A percentile compares a stretch with the other conserved stretches of the same genome.
These are phyloP conservation scores for Megastigmus dorsalis DNA, from an alignment of 2,888 invertebrate genomes.

Conservation along the genomic window DNA sequence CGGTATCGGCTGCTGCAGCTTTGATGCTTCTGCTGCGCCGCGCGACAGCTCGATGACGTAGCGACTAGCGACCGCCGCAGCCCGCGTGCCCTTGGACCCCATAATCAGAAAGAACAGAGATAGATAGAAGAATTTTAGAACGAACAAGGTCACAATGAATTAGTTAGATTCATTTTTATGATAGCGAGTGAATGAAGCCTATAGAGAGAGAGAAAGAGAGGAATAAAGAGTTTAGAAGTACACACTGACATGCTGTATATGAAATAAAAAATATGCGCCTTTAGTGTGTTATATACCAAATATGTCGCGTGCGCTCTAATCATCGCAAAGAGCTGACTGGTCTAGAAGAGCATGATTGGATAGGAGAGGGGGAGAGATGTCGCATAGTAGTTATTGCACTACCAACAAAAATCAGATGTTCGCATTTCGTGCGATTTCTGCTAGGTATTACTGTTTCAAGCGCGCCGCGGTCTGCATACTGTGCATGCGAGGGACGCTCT, in stretches of 20 bases:
- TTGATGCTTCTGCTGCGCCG: no score
- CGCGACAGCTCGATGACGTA: no score
- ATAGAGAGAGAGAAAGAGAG: neutral
- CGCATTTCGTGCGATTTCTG: neutral
- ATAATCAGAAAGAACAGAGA: neutral
- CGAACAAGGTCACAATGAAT: no score
- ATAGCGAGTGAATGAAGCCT: neutral
- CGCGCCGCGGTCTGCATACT: no score
- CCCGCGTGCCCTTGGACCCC: neutral
- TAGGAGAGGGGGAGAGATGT: no score
- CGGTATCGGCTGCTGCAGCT: neutral
- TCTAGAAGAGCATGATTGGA: no score
- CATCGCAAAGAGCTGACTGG: neutral
- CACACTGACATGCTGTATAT: neutral
- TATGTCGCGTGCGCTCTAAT: slow-evolving; percentile 13
- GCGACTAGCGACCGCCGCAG: neutral
- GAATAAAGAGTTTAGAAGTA: neutral
- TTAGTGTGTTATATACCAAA: neutral
- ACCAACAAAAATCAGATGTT: slow-evolving; percentile 16
- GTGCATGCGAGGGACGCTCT: no score
- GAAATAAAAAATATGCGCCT: neutral
- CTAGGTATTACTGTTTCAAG: neutral
- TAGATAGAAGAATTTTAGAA: no score
- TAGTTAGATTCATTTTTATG: no score
- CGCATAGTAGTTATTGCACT: no score